These are phyloP conservation scores for Lasioglossum albipes DNA, from an alignment of 1,140 invertebrate species.

Conservation along the genomic window DNA sequence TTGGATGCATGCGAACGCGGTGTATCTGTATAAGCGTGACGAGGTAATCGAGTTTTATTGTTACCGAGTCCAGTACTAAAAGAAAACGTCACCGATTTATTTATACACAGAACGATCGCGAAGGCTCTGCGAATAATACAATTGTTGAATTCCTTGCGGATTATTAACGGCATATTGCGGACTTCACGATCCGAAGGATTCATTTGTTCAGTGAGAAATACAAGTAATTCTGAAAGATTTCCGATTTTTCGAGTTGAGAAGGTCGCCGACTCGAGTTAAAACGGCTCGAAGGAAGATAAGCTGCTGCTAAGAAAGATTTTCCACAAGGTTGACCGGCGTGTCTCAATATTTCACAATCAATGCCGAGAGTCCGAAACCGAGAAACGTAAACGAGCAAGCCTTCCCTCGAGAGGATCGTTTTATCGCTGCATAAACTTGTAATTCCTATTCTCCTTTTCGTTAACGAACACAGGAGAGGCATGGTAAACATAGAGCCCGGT, in stretches of 20 bases:
- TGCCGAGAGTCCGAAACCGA: slow-evolving; percentile 2
- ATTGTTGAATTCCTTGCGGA: not conserved
- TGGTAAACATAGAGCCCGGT: slow-evolving; percentile 25
- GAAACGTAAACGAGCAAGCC: slow-evolving; percentile 12
- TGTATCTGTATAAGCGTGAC: no score
- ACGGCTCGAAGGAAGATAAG: slow-evolving; percentile 25
- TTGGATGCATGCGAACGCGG: no score
- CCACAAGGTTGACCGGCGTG: slow-evolving; percentile 33
- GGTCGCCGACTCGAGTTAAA: not conserved
- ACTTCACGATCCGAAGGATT: no score
- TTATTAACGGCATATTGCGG: no score
- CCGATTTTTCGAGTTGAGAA: not conserved
- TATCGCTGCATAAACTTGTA: slow-evolving; percentile 21
- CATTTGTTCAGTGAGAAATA: no score
- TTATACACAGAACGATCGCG: no score
- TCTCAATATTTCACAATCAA: slow-evolving; percentile 55
- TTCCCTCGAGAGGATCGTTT: slow-evolving; percentile 36
- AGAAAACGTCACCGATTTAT: not conserved
- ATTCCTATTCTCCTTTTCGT: slow-evolving; percentile 43
- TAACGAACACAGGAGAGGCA: slow-evolving; percentile 20
- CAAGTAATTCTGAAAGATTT: not conserved
- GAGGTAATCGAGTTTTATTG: no score
- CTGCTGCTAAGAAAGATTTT: slow-evolving; percentile 32
- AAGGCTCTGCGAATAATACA: not conserved
- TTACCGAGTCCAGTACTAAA: no score